These are phyloP conservation scores for Heliconius erato DNA, from an alignment of 2,888 invertebrate genomes.

Conservation along the genomic window DNA sequence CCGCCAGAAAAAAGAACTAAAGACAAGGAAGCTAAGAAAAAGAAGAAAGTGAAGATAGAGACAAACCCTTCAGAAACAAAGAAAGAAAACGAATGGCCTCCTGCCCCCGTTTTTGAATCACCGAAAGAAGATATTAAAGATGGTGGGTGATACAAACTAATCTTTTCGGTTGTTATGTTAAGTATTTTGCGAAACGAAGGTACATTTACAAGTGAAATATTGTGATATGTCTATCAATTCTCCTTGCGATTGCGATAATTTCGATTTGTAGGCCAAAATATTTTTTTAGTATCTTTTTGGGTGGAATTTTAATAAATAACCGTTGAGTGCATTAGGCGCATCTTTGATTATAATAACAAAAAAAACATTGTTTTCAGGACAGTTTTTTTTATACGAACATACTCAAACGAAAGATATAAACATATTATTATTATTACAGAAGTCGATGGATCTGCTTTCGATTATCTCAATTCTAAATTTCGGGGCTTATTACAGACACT, in stretches of 20 bases:
- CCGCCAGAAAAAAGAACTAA: conserved; percentile 84
- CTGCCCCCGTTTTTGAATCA: conserved; percentile 52
- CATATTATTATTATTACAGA: conserved; percentile 71
- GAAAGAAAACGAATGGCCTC: conserved; percentile 55
- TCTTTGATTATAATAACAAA: not conserved
- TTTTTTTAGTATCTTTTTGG: no score
- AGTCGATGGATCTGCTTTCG: conserved; percentile 55
- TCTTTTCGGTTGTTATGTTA: not conserved
- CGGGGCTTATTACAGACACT: conserved; percentile 48
- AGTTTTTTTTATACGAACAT: not conserved
- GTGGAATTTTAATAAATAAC: not conserved
- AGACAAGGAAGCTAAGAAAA: conserved; percentile 87
- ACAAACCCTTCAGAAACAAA: conserved; percentile 55
- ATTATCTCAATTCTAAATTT: conserved; percentile 28
- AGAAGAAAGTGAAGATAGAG: conserved; percentile 75
- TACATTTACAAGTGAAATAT: not conserved
- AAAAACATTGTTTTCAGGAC: not conserved
- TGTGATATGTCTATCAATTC: not conserved
- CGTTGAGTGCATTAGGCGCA: not conserved
- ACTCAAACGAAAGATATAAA: conserved; percentile 44
- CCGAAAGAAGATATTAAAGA: conserved; percentile 58
- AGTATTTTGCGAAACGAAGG: not conserved
- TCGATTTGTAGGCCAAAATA: no score
- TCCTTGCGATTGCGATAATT: no score
- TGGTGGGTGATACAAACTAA: conserved; percentile 63